Evolutionary conservation across 1,140 invertebrate genomes (phyloP).

Genomic region (Liolophura sinensis): DNA sequence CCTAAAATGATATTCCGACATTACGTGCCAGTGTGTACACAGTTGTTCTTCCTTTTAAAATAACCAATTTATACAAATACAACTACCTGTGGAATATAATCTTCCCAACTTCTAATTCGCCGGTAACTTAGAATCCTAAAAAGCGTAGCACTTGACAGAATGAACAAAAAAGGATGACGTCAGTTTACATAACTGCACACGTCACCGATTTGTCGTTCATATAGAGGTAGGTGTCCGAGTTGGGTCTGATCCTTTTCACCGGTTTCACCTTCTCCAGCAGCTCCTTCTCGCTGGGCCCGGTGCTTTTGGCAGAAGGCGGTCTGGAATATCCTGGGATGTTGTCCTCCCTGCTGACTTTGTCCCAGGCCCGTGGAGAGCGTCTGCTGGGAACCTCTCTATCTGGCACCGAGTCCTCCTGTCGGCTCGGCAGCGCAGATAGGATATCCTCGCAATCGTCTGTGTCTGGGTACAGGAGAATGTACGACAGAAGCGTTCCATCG

Average conservation of each 20-base stretch:
- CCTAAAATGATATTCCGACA: too few relatives aligned
- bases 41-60: too few relatives aligned
- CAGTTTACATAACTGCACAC: slow-evolving; percentile 38
- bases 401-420: slow-evolving; percentile 17
- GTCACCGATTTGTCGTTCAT: slow-evolving; percentile 33
- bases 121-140: too few relatives aligned
- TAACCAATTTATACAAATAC: too few relatives aligned
- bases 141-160: too few relatives aligned
- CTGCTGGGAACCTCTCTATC: slow-evolving; percentile 3
- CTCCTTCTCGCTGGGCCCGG: slow-evolving; percentile 31
- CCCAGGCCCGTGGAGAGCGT: slow-evolving; percentile 36
- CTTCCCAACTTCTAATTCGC: too few relatives aligned
- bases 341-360: slow-evolving; percentile 34
- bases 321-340: slow-evolving; percentile 29
- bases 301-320: slow-evolving; percentile 38
- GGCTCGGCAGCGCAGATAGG: slow-evolving; percentile 27
- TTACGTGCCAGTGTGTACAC: too few relatives aligned
- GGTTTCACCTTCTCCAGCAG: slow-evolving; percentile 40
- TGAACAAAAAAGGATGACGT: too few relatives aligned
- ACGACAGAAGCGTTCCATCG: slow-evolving; percentile 48
- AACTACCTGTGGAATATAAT: too few relatives aligned
- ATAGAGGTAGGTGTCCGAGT: slow-evolving; percentile 40
- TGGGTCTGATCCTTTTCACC: slow-evolving; percentile 30
- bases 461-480: slow-evolving; percentile 44
- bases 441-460: slow-evolving; percentile 24